Evolutionary conservation across 2,797 vertebrate genomes (phyloP).

Genomic region (Salmo trutta): DNA sequence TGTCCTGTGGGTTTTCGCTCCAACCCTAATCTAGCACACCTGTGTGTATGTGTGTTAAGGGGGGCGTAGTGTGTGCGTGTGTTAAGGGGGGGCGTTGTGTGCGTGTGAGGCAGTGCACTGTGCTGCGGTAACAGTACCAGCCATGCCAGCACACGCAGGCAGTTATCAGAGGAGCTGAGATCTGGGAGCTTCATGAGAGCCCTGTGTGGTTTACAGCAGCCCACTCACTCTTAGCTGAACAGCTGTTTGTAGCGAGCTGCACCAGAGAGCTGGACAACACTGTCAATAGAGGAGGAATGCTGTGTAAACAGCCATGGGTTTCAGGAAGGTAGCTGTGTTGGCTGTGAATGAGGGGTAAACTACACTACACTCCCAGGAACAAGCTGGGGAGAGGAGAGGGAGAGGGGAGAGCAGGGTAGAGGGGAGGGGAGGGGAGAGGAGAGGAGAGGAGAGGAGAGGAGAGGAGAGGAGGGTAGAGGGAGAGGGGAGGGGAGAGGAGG

Average conservation of each 20-base stretch:
- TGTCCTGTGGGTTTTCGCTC: too few species aligned
- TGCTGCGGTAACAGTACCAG: slow-evolving; percentile 18
- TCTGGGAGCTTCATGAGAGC: slow-evolving; percentile 50
- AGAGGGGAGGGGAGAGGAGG: too few species aligned
- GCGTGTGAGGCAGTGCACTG: too few species aligned
- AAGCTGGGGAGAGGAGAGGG: slow-evolving; percentile 25
- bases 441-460: too few species aligned
- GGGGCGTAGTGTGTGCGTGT: not conserved
- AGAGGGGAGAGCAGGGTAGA: too few species aligned
- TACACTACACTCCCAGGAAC: slow-evolving; percentile 43
- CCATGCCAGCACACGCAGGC: slow-evolving; percentile 52
- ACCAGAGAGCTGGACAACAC: slow-evolving; percentile 39
- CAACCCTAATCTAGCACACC: too few species aligned
- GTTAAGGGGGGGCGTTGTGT: too few species aligned
- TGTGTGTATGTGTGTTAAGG: too few species aligned
- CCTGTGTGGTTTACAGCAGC: slow-evolving; percentile 56
- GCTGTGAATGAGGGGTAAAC: slow-evolving; percentile 60
- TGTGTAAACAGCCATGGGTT: slow-evolving; percentile 71
- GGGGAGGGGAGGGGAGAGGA: too few species aligned
- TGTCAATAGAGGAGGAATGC: slow-evolving; percentile 12
- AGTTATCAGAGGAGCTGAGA: slow-evolving; percentile 40
- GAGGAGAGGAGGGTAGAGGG: too few species aligned
- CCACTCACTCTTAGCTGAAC: slow-evolving; percentile 68
- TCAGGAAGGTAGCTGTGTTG: not conserved
- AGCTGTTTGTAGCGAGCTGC: slow-evolving; percentile 70